phyloP scores from a whole-genome alignment of 1,140 invertebrate species.

The Leptonema lineaticorne region DNA sequence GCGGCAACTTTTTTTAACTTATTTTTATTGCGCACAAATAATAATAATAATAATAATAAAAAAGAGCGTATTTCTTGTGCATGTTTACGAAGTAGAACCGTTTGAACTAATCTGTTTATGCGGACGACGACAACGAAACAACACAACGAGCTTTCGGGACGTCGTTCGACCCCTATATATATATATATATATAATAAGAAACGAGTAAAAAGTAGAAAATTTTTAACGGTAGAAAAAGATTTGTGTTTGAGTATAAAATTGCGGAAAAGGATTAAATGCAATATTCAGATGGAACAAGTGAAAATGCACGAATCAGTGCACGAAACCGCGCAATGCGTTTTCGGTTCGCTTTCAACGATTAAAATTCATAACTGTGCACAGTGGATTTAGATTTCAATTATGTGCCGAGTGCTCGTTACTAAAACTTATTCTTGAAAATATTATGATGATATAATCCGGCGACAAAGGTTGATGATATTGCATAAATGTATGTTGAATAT shows the following conservation, averaged over 20 bases:
- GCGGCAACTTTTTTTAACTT: conserved; percentile 9
- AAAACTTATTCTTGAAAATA: too few relatives aligned
- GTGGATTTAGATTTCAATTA: too few relatives aligned
- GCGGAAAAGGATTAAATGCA: too few relatives aligned
- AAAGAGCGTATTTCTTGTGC: not conserved
- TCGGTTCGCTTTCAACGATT: not conserved
- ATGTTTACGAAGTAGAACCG: not conserved
- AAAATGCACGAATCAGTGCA: not conserved
- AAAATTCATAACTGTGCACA: not conserved
- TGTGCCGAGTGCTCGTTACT: too few relatives aligned
- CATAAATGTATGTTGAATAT: not conserved
- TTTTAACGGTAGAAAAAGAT: not conserved
- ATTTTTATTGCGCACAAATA: not conserved
- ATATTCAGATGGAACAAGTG: not conserved
- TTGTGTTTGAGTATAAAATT: conserved; percentile 8
- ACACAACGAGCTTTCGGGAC: not conserved
- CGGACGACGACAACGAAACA: not conserved
- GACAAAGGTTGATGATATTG: too few relatives aligned
- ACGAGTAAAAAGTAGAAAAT: not conserved
- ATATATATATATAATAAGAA: too few relatives aligned
- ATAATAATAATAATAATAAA: not conserved
- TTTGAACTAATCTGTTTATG: conserved; percentile 14
- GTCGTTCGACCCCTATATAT: not conserved
- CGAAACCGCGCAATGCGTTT: not conserved
- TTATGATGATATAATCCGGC: too few relatives aligned